Conservation (phyloP, 2,113 vertebrate genomes). For the Corydoras sp. region DNA sequence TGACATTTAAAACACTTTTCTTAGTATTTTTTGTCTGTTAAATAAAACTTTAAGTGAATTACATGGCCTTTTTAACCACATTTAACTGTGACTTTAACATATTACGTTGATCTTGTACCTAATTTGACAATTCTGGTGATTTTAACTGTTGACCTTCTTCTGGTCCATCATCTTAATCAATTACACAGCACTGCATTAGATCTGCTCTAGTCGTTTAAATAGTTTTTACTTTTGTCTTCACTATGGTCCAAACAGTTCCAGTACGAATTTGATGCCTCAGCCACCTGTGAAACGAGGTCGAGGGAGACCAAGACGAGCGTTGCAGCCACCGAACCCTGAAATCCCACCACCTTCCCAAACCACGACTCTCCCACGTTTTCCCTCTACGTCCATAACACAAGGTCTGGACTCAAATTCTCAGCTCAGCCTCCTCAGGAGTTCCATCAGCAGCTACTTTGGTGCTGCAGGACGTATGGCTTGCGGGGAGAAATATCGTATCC, state of each 20-base stretch:
- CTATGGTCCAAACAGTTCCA: conserved; percentile 72
- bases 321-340: conserved; percentile 83
- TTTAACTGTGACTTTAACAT: no score
- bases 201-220: background rate
- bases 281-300: conserved; percentile 79
- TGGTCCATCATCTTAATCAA: no score
- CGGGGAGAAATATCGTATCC: conserved; percentile 91
- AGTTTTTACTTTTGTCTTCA: background rate
- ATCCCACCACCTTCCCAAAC: conserved; percentile 69
- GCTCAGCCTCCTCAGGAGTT: conserved; percentile 92
- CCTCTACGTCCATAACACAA: conserved; percentile 84
- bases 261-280: conserved; percentile 77
- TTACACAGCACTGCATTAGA: no score
- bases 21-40: no score
- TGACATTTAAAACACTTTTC: no score
- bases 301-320: conserved; percentile 82
- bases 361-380: conserved; percentile 81
- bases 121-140: no score
- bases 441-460: conserved; percentile 96
- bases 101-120: no score
- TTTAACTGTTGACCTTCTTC: no score
- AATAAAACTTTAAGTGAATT: no score
- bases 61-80: no score
- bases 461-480: conserved; percentile 95
- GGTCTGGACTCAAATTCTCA: conserved; percentile 88